Base-by-base conservation (phyloP, 2,888 invertebrate species). In the Andrena bicolor region DNA sequence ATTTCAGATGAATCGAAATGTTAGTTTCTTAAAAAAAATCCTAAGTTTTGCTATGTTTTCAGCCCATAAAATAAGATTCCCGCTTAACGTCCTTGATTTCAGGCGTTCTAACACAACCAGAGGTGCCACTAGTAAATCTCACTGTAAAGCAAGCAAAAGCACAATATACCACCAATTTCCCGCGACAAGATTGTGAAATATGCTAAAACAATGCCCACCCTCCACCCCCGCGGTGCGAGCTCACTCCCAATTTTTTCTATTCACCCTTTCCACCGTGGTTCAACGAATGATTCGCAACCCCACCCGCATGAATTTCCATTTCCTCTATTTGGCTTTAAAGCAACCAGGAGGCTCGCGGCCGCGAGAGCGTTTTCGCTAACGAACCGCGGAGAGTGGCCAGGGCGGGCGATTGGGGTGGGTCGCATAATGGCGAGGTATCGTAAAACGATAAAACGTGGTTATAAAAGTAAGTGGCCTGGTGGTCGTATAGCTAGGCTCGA, bases 361-460 rank as follows among this genome's bases (percentile, higher is more conserved):
- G 16, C 69, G 13, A 28, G 23, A 56, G 56, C 23, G 61, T 35
- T 16, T 32, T 20, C 64, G 68, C 28, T 73, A 73, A 76, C 76
- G 80, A 76, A 75, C 49, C 58, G 23, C 16, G 41, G 41, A 41
- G 41, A 41, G 41, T 41, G 26, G 63, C 16, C 20, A 66, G 68
- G 61, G 61, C n/a, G 72, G 66, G n/a, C 41, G 30, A 28, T 41
- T 41, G 53, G 71, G 63, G 68, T 65, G 68, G 23, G 20, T 26
- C 65, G 49, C 71, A 56, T 80, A 86, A 87, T 83, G 71, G 53
- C 63, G 49, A 77, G 76, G 74, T 86, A 81, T 87, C 82, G 84
- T 80, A 82, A 83, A 83, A 80, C 84, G 83, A 88, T 87, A 83
- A 86, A 86, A 64, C 73, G 64, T 23, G 49, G 82, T 83, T 76